These are phyloP conservation scores for Dolichomitus sp. DNA, from an alignment of 2,888 invertebrate genomes.

Conservation along the genomic window DNA sequence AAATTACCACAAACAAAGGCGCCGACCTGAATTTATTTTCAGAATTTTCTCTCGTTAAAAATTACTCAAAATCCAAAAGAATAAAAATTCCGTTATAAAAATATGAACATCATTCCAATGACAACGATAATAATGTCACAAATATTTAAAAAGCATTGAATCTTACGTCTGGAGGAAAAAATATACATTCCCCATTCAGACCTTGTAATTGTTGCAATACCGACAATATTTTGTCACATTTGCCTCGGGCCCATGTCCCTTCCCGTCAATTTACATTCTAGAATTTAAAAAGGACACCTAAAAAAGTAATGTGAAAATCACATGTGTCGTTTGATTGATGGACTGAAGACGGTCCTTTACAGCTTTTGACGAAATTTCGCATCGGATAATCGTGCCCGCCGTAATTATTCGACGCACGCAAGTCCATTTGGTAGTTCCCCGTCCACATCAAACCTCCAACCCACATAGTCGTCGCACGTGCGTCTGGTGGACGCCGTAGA, in stretches of 20 bases:
- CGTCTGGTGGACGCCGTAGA: slow-evolving; percentile 38
- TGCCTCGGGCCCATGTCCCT: not conserved
- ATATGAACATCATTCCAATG: too few relatives aligned
- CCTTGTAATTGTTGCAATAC: not conserved
- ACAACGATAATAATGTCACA: too few relatives aligned
- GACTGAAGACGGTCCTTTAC: not conserved
- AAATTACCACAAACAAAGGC: too few relatives aligned
- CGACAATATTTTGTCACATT: not conserved
- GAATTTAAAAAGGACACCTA: not conserved
- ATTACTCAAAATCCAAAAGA: too few relatives aligned
- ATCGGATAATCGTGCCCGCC: not conserved
- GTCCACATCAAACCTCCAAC: not conserved
- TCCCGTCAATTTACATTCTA: not conserved
- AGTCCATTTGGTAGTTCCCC: not conserved
- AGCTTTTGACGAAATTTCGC: slow-evolving; percentile 8
- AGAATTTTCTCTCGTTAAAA: too few relatives aligned
- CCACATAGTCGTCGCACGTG: slow-evolving; percentile 33
- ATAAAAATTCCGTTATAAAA: too few relatives aligned
- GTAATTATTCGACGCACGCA: slow-evolving; percentile 28
- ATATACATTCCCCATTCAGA: not conserved
- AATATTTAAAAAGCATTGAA: too few relatives aligned
- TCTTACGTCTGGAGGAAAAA: too few relatives aligned
- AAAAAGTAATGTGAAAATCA: not conserved
- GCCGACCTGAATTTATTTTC: too few relatives aligned
- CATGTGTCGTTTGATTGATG: not conserved